Evolutionary conservation across 2,797 vertebrate genomes (phyloP).

Genomic region (Paratrypauchen microcephalus): DNA sequence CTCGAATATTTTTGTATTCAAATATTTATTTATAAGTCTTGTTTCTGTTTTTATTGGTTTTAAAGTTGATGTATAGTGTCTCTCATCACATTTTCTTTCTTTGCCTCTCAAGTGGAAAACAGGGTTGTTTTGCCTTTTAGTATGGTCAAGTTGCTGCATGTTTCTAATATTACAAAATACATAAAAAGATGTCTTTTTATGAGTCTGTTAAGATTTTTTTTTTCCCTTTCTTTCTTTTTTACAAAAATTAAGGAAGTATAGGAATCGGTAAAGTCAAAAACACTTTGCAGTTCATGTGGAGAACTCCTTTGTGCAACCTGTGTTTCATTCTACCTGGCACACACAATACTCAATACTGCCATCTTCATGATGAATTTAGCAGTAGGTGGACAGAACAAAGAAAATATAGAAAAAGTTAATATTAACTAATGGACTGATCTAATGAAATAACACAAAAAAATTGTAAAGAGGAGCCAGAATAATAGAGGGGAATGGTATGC

Average conservation of each 20-base stretch:
- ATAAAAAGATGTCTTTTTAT: constrained; percentile 73
- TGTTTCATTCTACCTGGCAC: constrained; percentile 62
- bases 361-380: constrained; percentile 76
- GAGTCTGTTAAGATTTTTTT: constrained; percentile 76
- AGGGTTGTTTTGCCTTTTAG: not conserved
- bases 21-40: not conserved
- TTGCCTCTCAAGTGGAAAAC: not conserved
- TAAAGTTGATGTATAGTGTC: not conserved
- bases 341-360: constrained; percentile 87
- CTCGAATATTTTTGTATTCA: not conserved
- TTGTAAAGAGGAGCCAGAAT: constrained; percentile 31
- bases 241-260: constrained; percentile 77
- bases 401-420: constrained; percentile 37
- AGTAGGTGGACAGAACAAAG: constrained; percentile 49
- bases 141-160: not conserved
- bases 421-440: constrained; percentile 26
- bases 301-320: constrained; percentile 69
- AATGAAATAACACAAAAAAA: constrained; percentile 43
- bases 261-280: constrained; percentile 64
- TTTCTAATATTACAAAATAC: constrained; percentile 48
- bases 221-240: constrained; percentile 72
- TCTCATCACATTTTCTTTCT: not conserved
- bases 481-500: constrained; percentile 61
- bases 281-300: constrained; percentile 79
- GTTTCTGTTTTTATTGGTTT: not conserved